Conservation (phyloP, 2,888 invertebrate genomes). For the Candidula unifasciata region DNA sequence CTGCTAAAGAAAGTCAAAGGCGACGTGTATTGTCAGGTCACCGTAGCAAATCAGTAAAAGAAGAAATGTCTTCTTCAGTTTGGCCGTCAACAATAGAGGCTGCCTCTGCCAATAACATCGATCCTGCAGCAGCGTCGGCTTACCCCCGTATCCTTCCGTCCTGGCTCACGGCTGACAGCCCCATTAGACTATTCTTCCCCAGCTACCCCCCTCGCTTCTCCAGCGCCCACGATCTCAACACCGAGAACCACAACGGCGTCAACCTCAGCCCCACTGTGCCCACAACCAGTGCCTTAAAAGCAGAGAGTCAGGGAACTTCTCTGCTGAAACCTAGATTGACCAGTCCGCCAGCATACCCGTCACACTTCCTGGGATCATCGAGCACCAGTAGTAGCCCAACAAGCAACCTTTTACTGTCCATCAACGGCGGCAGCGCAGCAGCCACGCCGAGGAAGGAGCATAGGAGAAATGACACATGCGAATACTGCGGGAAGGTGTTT, state of each 20-base stretch:
- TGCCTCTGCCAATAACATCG: background rate
- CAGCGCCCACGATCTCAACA: conserved; percentile 24
- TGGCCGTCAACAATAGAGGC: conserved; percentile 25
- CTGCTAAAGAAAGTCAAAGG: conserved; percentile 51
- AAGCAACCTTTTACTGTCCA: conserved; percentile 51
- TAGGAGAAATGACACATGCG: conserved; percentile 78
- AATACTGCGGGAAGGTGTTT: conserved; percentile 85
- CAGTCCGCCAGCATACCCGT: conserved; percentile 49
- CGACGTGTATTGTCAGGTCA: conserved; percentile 30
- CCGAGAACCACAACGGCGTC: conserved; percentile 52
- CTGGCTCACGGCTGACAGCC: conserved; percentile 50
- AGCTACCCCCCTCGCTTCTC: conserved; percentile 52
- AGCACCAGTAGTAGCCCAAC: conserved; percentile 57
- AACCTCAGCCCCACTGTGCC: conserved; percentile 55
- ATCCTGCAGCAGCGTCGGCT: conserved; percentile 38
- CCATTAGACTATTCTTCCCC: conserved; percentile 51
- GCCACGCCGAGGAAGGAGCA: conserved; percentile 60
- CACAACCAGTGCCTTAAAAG: conserved; percentile 67
- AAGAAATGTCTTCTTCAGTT: conserved; percentile 36
- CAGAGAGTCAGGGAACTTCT: conserved; percentile 51
- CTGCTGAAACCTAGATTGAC: conserved; percentile 48
- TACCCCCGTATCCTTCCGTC: conserved; percentile 44
- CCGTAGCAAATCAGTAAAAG: conserved; percentile 44
- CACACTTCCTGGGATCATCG: conserved; percentile 52
- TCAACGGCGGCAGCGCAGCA: conserved; percentile 52